Evolutionary conservation across 2,797 vertebrate species (phyloP).

Genomic region (Poliocrania exsul): DNA sequence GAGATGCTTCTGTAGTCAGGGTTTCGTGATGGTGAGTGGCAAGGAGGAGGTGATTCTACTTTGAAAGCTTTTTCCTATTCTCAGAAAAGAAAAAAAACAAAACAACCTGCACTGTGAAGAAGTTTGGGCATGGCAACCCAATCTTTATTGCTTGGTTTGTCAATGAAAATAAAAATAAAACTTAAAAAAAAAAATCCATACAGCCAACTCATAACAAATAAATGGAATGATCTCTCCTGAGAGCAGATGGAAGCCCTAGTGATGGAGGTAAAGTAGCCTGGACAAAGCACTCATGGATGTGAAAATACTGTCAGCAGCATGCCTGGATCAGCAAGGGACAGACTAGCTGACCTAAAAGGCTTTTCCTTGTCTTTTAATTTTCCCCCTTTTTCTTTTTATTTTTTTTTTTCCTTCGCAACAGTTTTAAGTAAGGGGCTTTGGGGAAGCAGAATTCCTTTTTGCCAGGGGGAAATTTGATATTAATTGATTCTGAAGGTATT

Average conservation of each 20-base stretch:
- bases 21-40: neutral
- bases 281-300: conserved; percentile 53
- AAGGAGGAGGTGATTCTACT: neutral
- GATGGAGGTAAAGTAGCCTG: conserved; percentile 38
- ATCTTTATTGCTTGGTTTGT: conserved; percentile 58
- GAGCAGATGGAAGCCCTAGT: neutral
- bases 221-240: conserved; percentile 62
- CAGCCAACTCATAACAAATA: conserved; percentile 40
- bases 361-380: neutral
- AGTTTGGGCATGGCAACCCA: neutral
- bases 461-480: neutral
- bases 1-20: neutral
- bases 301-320: conserved; percentile 4
- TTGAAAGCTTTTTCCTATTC: conserved; percentile 48
- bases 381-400: neutral
- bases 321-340: neutral
- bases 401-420: neutral
- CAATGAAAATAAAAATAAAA: conserved; percentile 71
- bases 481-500: conserved; percentile 7
- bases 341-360: conserved; percentile 31
- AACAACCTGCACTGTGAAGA: neutral
- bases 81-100: neutral
- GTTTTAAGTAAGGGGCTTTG: neutral
- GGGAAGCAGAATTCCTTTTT: neutral
- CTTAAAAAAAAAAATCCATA: conserved; percentile 64